phyloP scores from a whole-genome alignment of 2,797 vertebrate genomes.

The Tadarida brasiliensis region DNA sequence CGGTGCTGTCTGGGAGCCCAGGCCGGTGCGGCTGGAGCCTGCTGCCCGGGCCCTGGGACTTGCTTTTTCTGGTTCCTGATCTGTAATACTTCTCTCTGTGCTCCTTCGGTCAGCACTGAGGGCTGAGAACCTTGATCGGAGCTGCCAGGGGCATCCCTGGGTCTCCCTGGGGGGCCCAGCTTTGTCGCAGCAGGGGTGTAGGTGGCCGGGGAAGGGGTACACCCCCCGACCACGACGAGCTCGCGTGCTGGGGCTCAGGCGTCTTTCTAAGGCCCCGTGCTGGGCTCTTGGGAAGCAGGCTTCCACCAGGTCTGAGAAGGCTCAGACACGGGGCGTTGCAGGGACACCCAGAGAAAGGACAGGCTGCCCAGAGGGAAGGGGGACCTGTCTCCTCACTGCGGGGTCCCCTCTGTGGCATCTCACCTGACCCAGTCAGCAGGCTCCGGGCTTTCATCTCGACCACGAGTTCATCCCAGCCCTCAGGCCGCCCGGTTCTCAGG shows the following conservation, averaged over 20 bases:
- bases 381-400: neutral
- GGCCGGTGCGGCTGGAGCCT: neutral
- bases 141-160: accelerated
- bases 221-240: accelerated
- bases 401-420: neutral
- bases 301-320: neutral
- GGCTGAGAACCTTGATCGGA: neutral
- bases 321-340: neutral
- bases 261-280: neutral
- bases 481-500: neutral
- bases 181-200: neutral
- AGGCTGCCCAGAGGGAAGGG: neutral
- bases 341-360: too few species aligned
- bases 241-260: neutral
- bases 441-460: neutral
- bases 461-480: neutral
- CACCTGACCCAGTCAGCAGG: neutral
- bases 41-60: neutral
- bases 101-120: neutral
- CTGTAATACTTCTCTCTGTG: neutral
- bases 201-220: neutral
- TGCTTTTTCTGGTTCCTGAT: neutral
- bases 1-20: neutral
- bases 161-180: neutral
- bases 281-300: neutral